Percentiles rank a stretch among this genome's conserved stretches.
phyloP scores from a whole-genome alignment of 2,888 invertebrate species.

The Suillia variegata region DNA sequence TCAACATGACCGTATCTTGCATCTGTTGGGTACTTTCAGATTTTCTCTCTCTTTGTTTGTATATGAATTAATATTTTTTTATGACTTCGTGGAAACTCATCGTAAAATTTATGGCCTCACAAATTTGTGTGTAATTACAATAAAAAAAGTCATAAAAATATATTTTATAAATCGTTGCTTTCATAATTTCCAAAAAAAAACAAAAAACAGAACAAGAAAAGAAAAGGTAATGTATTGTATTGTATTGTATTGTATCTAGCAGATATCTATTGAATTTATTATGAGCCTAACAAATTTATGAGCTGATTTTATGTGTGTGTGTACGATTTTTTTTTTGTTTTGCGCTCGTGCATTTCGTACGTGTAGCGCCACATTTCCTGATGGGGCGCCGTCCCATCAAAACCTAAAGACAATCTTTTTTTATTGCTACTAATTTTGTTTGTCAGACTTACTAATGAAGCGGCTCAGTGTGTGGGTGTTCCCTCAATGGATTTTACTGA shows the following conservation, averaged over 20 bases:
- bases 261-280: neutral
- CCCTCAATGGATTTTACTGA: too few species aligned
- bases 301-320: neutral
- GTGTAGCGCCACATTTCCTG: neutral
- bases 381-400: neutral
- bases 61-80: constrained; percentile 43
- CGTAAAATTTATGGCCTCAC: constrained; percentile 38
- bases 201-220: too few species aligned
- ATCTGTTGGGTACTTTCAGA: too few species aligned
- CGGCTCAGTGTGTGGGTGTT: neutral
- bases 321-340: neutral
- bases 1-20: neutral
- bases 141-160: constrained; percentile 49
- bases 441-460: neutral
- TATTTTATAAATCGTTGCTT: too few species aligned
- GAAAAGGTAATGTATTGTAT: too few species aligned
- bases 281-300: neutral
- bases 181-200: too few species aligned
- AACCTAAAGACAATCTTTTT: neutral
- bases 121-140: constrained; percentile 50
- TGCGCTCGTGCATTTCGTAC: neutral
- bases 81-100: constrained; percentile 40
- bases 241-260: neutral
- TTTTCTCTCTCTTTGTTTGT: too few species aligned
- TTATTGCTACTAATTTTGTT: neutral